Evolutionary conservation across 2,113 vertebrate species (phyloP), one percentile per base, ranked within the genome.

Genomic region (Puma concolor): DNA sequence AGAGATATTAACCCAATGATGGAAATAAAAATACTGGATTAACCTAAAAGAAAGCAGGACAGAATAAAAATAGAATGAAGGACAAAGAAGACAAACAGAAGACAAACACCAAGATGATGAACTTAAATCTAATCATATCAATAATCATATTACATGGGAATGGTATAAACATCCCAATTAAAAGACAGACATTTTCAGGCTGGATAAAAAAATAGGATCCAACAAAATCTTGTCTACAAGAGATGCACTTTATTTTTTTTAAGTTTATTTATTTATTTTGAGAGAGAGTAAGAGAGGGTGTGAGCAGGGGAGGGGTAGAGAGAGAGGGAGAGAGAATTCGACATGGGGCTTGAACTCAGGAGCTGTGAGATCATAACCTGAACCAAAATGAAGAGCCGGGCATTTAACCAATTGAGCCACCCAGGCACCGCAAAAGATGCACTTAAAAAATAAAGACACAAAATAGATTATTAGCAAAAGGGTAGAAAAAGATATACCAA

Each of bases 371-470:
- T 60, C 57, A 60, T 60, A 60, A 60, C 21, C 57, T 60, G 57
- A 60, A 60, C 57, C 57, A 60, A 60, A 8, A 60, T 23, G 21
- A 23, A 60, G 57, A 60, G 57, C 57, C 57, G 0, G 57, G 21
- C 17, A 16, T 54, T 54, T 54, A 54, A 16, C 52, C 52, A 54
- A 54, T 15, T 54, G 52, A 54, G 52, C 15, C 52, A 54, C 15
- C 19, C 57, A 60, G 57, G 57, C 8, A 9, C 21, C 21, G 7
- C 2, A 76, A 76, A 83, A 88, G n/a, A 87, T 60, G 7, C 21
- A 83, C 54, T 67, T 83, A 27, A 91, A 84, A 77, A 80, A 77
- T 69, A 82, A 91, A 96, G 15, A 92, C 17, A 77, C 7, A 76
- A 88, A 60, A 36, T 33, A 85, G 25, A 7, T 48, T 52, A 95